Evolutionary conservation across 2,888 invertebrate genomes (phyloP).

Genomic region (Heliconius ethilla): DNA sequence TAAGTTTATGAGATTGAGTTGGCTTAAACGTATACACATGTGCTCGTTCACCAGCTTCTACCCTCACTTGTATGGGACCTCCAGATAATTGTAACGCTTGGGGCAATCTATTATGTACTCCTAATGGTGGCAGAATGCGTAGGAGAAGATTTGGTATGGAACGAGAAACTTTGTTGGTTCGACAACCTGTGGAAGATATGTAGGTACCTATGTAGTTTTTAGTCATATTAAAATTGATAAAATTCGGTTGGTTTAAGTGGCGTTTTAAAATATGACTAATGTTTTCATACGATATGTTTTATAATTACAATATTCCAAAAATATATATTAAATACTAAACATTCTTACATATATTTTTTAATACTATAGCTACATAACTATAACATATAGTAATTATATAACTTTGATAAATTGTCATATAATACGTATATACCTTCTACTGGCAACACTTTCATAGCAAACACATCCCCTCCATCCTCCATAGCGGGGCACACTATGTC

Average conservation of each 20-base stretch:
- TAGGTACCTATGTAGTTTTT: too few relatives aligned
- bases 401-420: too few relatives aligned
- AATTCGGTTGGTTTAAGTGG: too few relatives aligned
- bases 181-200: constrained; percentile 58
- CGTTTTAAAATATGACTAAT: too few relatives aligned
- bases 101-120: constrained; percentile 89
- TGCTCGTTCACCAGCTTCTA: constrained; percentile 87
- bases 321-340: too few relatives aligned
- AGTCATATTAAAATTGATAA: too few relatives aligned
- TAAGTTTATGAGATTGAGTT: constrained; percentile 78
- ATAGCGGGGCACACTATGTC: constrained; percentile 87
- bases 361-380: too few relatives aligned
- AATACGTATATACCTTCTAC: constrained; percentile 68
- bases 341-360: too few relatives aligned
- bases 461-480: constrained; percentile 83
- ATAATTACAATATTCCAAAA: too few relatives aligned
- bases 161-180: constrained; percentile 68
- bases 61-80: constrained; percentile 70
- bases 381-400: too few relatives aligned
- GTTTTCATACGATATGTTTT: too few relatives aligned
- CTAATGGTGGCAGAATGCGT: constrained; percentile 87
- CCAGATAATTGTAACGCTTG: constrained; percentile 82
- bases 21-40: constrained; percentile 86
- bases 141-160: constrained; percentile 88
- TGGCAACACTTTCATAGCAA: constrained; percentile 85